Evolutionary conservation across 2,113 vertebrate species (phyloP), one percentile per base, ranked within the genome.

Genomic region (Pseudorectes ferrugineus): DNA sequence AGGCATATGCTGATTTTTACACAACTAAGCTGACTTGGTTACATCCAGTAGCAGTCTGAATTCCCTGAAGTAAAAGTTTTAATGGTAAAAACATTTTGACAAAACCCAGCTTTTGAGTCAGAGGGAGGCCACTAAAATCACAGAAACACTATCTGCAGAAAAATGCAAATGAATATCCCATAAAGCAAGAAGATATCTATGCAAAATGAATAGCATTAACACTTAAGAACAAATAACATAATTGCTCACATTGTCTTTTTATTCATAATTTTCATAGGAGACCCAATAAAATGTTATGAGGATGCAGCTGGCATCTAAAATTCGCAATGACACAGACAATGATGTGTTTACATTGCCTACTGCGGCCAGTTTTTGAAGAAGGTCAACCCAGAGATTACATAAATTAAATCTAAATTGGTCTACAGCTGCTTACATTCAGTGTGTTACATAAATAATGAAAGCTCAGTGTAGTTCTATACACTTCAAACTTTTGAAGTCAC

Each of bases 131-230:
- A 97, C 62, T 81, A 9, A 96, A 79, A 93, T 89, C 92, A 96
- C 45, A 73, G 73, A 94, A 91, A 17, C 70, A 92, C 52, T 75
- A 91, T 92, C 63, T 86, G 70, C 51, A 93, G 63, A 92, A 91
- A 87, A 89, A 94, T 54, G 57, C 48, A 96, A 93, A 97, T 76
- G 35, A 95, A 66, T 59, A 65, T 88, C 84, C 80, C 81, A 86
- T 93, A 96, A 97, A 93, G 73, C 45, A 88, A 93, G 78, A 96
- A 31, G 15, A 20, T 68, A 94, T 84, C 46, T 89, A 82, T 81
- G 65, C 77, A 80, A 96, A 96, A 96, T 54, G 92, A 97, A 92
- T 31, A 95, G 70, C 79, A 93, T 96, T 96, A 95, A 72, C 92
- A 92, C 40, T 89, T 71, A 91, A 89, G 70, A 93, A 93, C 87